phyloP scores from a whole-genome alignment of 1,140 invertebrate genomes.

The Diploscapter pachys region DNA sequence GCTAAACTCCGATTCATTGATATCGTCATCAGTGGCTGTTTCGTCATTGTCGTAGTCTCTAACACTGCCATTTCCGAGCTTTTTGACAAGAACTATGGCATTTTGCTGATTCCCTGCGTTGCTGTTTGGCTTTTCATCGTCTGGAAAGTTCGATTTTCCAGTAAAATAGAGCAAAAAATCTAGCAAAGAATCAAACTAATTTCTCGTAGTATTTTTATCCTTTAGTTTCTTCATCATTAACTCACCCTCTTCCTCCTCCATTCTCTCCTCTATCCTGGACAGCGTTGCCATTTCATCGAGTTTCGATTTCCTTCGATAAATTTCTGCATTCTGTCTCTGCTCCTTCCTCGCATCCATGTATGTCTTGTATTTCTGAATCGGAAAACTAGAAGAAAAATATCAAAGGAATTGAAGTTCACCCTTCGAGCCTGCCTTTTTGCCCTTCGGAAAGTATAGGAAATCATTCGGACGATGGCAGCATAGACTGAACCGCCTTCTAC shows the following conservation, averaged over 20 bases:
- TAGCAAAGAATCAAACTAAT: not conserved
- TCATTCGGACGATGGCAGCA: constrained; percentile 50
- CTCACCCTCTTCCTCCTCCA: constrained; percentile 18
- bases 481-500: constrained; percentile 45
- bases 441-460: constrained; percentile 47
- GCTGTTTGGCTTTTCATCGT: no score
- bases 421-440: constrained; percentile 37
- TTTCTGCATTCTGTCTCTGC: constrained; percentile 11
- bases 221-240: not conserved
- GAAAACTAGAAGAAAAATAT: not conserved
- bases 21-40: no score
- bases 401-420: constrained; percentile 1
- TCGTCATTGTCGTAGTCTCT: no score
- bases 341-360: constrained; percentile 24
- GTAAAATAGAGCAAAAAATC: no score
- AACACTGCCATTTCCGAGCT: constrained; percentile 8
- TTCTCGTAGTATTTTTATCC: not conserved
- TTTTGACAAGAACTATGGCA: not conserved
- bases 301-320: constrained; percentile 28
- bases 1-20: not conserved
- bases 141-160: no score
- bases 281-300: constrained; percentile 30
- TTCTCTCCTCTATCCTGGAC: constrained; percentile 23
- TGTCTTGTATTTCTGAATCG: constrained; percentile 13
- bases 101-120: no score